phyloP scores from a whole-genome alignment of 1,140 invertebrate species.

The Megathymus violae region DNA sequence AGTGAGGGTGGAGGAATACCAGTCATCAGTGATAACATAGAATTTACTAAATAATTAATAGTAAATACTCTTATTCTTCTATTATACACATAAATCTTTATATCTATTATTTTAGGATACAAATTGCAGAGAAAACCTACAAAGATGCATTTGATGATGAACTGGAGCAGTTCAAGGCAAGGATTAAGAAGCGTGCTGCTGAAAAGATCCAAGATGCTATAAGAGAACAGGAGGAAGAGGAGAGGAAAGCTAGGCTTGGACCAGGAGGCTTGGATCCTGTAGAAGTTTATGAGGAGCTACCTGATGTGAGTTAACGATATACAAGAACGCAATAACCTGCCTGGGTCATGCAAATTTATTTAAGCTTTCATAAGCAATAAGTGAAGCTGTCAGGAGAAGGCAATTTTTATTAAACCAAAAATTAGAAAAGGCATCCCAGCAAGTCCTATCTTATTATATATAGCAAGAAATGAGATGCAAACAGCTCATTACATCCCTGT shows the following conservation, averaged over 20 bases:
- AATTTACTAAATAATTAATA: too few species aligned
- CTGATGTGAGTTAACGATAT: constrained; percentile 87
- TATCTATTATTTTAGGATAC: constrained; percentile 89
- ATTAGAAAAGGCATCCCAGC: too few species aligned
- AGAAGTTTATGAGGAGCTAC: constrained; percentile 97
- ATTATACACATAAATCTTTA: too few species aligned
- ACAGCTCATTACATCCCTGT: too few species aligned
- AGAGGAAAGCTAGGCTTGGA: constrained; percentile 93
- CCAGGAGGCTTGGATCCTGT: constrained; percentile 98
- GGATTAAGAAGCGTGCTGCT: constrained; percentile 93
- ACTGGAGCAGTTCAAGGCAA: constrained; percentile 93
- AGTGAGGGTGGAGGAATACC: too few species aligned
- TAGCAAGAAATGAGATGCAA: too few species aligned
- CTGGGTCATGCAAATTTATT: too few species aligned
- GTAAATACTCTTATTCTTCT: constrained; percentile 24
- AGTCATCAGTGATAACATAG: too few species aligned
- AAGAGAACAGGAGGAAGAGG: constrained; percentile 93
- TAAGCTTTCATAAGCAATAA: too few species aligned
- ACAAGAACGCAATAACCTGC: background rate
- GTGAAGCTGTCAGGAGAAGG: too few species aligned
- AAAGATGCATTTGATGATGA: constrained; percentile 98
- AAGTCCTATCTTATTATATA: too few species aligned
- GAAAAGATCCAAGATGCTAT: constrained; percentile 95
- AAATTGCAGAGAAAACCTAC: constrained; percentile 95
- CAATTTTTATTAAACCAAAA: too few species aligned